phyloP scores from a whole-genome alignment of 2,888 invertebrate genomes.

The Oscheius onirici region DNA sequence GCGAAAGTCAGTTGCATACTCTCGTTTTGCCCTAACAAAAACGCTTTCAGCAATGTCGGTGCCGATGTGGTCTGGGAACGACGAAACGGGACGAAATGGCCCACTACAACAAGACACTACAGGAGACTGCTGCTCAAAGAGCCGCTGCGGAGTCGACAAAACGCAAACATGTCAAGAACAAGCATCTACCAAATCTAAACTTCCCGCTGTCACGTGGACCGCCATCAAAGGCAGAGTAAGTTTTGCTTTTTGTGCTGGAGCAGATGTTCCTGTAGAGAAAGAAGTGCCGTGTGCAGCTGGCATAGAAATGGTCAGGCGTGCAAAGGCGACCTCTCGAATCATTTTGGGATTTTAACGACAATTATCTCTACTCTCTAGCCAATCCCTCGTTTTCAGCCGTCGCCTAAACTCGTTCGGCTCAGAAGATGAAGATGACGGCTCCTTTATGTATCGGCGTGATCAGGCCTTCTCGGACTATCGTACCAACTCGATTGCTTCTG shows the following conservation, averaged over 20 bases:
- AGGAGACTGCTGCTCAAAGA: slow-evolving; percentile 1
- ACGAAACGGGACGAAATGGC: slow-evolving; percentile 41
- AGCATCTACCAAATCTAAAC: slow-evolving; percentile 23
- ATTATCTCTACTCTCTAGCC: too few species aligned
- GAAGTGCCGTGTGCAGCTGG: background rate
- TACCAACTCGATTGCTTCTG: slow-evolving; percentile 2
- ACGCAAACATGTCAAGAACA: slow-evolving; percentile 7
- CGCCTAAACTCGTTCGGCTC: background rate
- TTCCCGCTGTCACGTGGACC: slow-evolving; percentile 17
- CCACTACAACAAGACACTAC: slow-evolving; percentile 18
- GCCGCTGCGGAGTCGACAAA: slow-evolving; percentile 10
- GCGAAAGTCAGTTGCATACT: slow-evolving; percentile 19
- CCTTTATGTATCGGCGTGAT: slow-evolving; percentile 4
- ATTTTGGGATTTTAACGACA: too few species aligned
- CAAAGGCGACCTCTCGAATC: too few species aligned
- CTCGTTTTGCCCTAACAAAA: too few species aligned
- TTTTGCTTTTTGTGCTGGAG: background rate
- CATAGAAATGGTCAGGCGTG: too few species aligned
- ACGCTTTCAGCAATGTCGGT: slow-evolving; percentile 34
- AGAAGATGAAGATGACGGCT: background rate
- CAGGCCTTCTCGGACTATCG: slow-evolving; percentile 2
- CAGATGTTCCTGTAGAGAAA: background rate
- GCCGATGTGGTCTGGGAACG: slow-evolving; percentile 46
- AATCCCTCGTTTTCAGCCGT: background rate
- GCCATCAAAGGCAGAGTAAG: background rate